These are phyloP conservation scores for Sphenopsis melanotis DNA, from an alignment of 2,797 vertebrate species.

Conservation along the genomic window DNA sequence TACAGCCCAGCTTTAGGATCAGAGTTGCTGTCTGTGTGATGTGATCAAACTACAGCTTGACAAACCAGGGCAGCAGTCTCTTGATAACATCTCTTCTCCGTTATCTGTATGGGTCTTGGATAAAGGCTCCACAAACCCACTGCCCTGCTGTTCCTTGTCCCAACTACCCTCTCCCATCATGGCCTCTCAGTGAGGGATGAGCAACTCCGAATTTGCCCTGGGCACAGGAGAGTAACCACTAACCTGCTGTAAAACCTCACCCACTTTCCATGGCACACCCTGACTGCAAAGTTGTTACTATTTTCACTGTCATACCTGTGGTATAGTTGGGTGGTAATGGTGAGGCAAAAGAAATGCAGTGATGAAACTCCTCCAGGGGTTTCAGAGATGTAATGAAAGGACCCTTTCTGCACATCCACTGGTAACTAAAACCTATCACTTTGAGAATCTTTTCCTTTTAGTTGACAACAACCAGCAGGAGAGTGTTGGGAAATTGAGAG, in stretches of 20 bases:
- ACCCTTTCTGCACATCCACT: not conserved
- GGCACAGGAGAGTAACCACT: constrained; percentile 11
- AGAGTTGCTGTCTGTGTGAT: not conserved
- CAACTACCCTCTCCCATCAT: not conserved
- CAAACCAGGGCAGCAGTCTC: not conserved
- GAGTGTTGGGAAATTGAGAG: not conserved
- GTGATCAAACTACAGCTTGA: not conserved
- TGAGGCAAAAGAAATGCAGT: not conserved
- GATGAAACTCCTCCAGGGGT: constrained; percentile 21
- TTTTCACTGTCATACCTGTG: constrained; percentile 36
- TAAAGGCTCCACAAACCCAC: not conserved
- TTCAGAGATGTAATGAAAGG: not conserved
- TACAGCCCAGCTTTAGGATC: not conserved
- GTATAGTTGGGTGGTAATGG: not conserved
- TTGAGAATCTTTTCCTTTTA: not conserved
- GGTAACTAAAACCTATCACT: not conserved
- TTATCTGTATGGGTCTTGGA: not conserved
- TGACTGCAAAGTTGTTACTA: not conserved
- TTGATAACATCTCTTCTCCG: not conserved
- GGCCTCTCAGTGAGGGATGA: not conserved
- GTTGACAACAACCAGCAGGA: not conserved
- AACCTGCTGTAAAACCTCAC: constrained; percentile 22
- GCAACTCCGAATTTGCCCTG: not conserved
- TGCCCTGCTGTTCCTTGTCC: not conserved
- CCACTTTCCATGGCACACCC: constrained; percentile 47